Percentiles rank a stretch among this genome's conserved stretches.
phyloP scores from a whole-genome alignment of 2,797 vertebrate species.

The Pipistrellus nathusii region DNA sequence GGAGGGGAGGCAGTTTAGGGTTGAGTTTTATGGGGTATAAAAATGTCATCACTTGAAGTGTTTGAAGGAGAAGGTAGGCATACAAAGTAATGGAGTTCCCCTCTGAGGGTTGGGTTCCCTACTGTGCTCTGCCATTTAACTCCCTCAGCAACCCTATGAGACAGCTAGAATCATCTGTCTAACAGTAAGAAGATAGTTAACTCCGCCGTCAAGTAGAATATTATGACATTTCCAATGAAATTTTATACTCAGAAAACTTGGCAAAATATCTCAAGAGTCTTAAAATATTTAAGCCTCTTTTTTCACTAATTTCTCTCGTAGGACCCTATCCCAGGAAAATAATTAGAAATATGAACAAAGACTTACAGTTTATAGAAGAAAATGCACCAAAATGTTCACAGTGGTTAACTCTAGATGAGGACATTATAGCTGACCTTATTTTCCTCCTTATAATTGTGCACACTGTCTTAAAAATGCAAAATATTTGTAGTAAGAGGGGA shows the following conservation, averaged over 20 bases:
- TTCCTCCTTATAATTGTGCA: not conserved
- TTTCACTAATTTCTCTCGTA: not conserved
- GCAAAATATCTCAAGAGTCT: slow-evolving; percentile 3
- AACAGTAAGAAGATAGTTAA: not conserved
- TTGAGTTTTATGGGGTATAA: not conserved
- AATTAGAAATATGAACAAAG: not conserved
- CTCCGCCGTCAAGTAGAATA: not conserved
- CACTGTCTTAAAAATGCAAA: not conserved
- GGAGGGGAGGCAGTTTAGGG: not conserved
- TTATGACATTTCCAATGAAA: not conserved
- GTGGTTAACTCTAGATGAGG: not conserved
- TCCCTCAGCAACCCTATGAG: not conserved
- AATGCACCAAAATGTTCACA: not conserved
- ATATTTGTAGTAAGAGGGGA: not conserved
- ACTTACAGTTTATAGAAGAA: not conserved
- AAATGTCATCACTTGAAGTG: not conserved
- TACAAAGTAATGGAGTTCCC: not conserved
- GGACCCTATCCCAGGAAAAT: slow-evolving; percentile 13
- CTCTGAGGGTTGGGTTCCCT: not conserved
- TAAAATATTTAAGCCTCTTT: not conserved
- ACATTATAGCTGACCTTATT: not conserved
- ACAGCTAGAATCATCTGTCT: not conserved
- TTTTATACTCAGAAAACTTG: not conserved
- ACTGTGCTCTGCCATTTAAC: not conserved
- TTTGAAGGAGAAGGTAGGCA: not conserved